phyloP scores from a whole-genome alignment of 2,113 vertebrate genomes.

The Ranitomeya variabilis region DNA sequence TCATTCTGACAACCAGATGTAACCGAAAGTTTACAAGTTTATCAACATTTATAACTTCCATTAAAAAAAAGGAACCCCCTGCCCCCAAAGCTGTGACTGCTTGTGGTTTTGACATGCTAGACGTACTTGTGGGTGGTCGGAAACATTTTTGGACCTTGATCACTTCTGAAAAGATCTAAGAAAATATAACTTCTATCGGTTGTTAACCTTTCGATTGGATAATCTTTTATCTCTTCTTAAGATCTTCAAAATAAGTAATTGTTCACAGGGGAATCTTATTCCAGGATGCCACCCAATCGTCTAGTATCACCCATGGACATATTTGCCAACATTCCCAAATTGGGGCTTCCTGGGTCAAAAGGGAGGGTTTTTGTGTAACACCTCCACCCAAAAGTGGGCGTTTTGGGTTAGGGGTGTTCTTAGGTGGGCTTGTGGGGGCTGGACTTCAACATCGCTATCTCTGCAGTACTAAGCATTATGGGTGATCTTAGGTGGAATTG shows the following conservation, averaged over 20 bases:
- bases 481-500: too few species aligned
- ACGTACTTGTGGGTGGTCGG: neutral
- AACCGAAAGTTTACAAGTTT: slow-evolving; percentile 17
- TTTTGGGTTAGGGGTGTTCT: too few species aligned
- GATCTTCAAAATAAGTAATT: neutral
- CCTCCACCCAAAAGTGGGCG: too few species aligned
- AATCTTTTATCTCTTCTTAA: neutral
- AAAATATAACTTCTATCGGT: neutral
- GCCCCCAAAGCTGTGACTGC: neutral
- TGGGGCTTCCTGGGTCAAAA: too few species aligned
- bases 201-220: neutral
- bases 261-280: neutral
- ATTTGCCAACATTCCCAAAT: neutral
- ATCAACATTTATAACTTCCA: slow-evolving; percentile 41
- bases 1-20: slow-evolving; percentile 23
- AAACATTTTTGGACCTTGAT: neutral
- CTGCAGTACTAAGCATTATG: too few species aligned
- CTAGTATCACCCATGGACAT: neutral
- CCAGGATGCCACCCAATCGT: neutral
- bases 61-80: neutral
- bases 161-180: neutral
- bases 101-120: too few species aligned
- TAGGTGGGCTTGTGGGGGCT: too few species aligned
- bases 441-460: too few species aligned
- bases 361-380: too few species aligned